Evolutionary conservation across 2,888 invertebrate species (phyloP).

Genomic region (Thecophora atra): DNA sequence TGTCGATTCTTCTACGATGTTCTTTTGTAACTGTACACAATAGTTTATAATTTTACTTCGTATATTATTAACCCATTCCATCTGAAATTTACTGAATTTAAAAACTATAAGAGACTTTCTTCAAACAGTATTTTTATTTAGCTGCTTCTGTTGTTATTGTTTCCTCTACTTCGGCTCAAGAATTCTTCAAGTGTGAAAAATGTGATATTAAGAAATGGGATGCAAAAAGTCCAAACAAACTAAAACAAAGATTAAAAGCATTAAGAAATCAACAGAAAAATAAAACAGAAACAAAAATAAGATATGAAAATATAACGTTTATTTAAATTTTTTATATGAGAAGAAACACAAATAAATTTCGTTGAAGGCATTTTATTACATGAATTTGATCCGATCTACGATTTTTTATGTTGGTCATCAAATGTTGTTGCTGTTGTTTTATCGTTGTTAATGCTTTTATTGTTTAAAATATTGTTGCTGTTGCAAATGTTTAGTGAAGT

Average conservation of each 20-base stretch:
- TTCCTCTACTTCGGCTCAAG: slow-evolving; percentile 34
- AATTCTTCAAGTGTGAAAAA: slow-evolving; percentile 46
- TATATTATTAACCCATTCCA: too few species aligned
- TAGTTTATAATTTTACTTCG: too few species aligned
- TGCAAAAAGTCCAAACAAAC: not conserved
- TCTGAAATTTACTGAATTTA: too few species aligned
- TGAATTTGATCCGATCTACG: slow-evolving; percentile 1
- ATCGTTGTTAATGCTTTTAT: not conserved
- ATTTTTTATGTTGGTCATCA: not conserved
- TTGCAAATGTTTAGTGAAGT: too few species aligned
- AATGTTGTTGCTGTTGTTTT: not conserved
- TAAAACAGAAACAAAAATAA: not conserved
- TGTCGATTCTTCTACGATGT: too few species aligned
- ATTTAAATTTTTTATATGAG: not conserved
- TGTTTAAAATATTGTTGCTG: not conserved
- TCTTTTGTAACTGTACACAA: too few species aligned
- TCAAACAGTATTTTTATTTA: too few species aligned
- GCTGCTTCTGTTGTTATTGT: too few species aligned
- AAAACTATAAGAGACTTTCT: too few species aligned
- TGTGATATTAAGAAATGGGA: slow-evolving; percentile 24
- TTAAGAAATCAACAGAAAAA: not conserved
- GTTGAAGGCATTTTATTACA: slow-evolving; percentile 16
- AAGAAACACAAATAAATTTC: not conserved
- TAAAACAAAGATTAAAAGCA: not conserved
- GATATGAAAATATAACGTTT: not conserved